These are phyloP conservation scores for Elachura formosa DNA, from an alignment of 2,113 vertebrate species.

Conservation along the genomic window DNA sequence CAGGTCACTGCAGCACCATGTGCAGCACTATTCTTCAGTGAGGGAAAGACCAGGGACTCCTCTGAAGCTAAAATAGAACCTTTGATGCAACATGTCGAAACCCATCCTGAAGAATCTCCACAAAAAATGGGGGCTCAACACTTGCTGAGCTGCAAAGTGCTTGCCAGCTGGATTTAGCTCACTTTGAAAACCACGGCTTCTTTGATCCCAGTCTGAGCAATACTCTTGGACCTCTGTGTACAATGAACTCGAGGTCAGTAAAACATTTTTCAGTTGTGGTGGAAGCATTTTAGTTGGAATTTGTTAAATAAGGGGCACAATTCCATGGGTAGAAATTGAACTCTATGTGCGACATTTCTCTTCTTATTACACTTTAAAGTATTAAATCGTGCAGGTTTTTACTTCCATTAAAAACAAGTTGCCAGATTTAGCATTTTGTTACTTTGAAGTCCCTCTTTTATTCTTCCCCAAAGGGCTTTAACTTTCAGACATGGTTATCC, in stretches of 20 bases:
- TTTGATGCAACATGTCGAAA: background rate
- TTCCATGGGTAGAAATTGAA: slow-evolving; percentile 55
- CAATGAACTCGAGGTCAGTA: background rate
- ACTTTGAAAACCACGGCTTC: background rate
- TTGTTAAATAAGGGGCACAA: slow-evolving; percentile 36
- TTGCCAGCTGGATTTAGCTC: slow-evolving; percentile 14
- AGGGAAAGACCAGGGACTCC: background rate
- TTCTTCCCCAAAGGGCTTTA: slow-evolving; percentile 47
- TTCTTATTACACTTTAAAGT: slow-evolving; percentile 42
- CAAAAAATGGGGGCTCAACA: background rate
- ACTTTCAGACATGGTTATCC: slow-evolving; percentile 40
- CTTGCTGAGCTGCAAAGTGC: background rate
- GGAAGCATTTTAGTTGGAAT: slow-evolving; percentile 42
- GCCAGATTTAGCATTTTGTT: slow-evolving; percentile 52
- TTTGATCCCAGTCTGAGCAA: slow-evolving; percentile 30
- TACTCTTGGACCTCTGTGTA: background rate
- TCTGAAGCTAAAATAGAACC: background rate
- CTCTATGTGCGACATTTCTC: slow-evolving; percentile 40
- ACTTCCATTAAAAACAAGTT: slow-evolving; percentile 62
- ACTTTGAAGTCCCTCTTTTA: slow-evolving; percentile 60
- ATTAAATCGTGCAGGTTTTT: slow-evolving; percentile 22
- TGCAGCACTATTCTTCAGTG: background rate
- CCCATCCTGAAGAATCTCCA: background rate
- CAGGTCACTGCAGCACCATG: background rate
- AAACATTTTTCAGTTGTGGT: slow-evolving; percentile 20